Percentiles rank a stretch among this genome's conserved stretches.
These are phyloP conservation scores for Pocota personata DNA, from an alignment of 2,888 invertebrate genomes.

Conservation along the genomic window DNA sequence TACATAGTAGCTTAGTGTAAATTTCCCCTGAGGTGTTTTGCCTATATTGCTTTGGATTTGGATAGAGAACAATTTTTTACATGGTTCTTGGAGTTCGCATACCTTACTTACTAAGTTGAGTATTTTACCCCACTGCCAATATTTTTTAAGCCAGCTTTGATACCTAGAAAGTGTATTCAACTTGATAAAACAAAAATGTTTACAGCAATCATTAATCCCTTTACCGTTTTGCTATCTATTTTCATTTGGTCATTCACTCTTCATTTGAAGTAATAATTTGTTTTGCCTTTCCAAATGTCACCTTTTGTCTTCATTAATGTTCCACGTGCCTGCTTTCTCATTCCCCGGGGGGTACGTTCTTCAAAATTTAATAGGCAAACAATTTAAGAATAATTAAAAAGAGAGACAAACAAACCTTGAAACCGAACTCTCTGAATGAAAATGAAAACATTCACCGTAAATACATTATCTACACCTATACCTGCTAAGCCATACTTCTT, in stretches of 20 bases:
- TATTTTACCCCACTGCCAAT: too few species aligned
- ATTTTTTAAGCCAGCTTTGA: too few species aligned
- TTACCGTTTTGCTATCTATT: background rate
- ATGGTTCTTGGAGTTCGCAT: too few species aligned
- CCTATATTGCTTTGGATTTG: too few species aligned
- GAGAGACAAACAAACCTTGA: background rate
- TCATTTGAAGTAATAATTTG: conserved; percentile 24
- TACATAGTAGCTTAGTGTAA: too few species aligned
- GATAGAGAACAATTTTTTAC: too few species aligned
- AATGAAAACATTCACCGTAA: conserved; percentile 47
- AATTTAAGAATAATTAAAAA: conserved; percentile 41
- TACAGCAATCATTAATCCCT: too few species aligned
- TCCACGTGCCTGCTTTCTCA: background rate
- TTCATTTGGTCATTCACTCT: background rate
- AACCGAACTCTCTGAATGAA: conserved; percentile 8
- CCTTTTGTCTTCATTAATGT: conserved; percentile 37
- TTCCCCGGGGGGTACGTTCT: background rate
- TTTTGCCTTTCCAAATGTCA: conserved; percentile 16
- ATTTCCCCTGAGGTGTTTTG: too few species aligned
- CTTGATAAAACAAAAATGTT: too few species aligned
- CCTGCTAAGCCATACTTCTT: background rate
- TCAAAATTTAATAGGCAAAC: conserved; percentile 23
- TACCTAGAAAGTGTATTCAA: too few species aligned
- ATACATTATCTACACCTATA: conserved; percentile 4
- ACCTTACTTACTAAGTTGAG: too few species aligned